These are phyloP conservation scores for Papilio polytes DNA, from an alignment of 1,140 invertebrate species.

Conservation along the genomic window DNA sequence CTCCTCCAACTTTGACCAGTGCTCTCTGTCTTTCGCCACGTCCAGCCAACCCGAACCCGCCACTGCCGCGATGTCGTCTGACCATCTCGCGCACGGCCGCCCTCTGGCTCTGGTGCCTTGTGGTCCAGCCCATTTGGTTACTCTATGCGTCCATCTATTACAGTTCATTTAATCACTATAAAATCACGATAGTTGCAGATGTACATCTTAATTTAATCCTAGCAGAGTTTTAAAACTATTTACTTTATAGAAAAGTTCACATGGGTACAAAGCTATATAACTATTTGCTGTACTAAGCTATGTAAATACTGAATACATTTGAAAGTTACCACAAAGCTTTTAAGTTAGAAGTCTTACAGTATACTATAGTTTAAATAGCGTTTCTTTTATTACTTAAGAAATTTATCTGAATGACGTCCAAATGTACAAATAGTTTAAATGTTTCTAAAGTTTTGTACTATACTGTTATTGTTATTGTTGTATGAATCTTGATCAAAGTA, in stretches of 20 bases:
- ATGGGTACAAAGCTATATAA: neutral
- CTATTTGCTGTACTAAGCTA: neutral
- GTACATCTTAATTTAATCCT: too few relatives aligned
- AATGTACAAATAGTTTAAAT: neutral
- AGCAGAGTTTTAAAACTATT: neutral
- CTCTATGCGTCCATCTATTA: too few relatives aligned
- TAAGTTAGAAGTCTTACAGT: neutral
- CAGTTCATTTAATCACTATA: neutral
- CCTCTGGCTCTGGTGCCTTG: too few relatives aligned
- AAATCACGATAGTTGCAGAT: neutral
- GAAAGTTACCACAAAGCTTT: slow-evolving; percentile 19
- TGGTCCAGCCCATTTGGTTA: too few relatives aligned
- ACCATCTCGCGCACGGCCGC: too few relatives aligned
- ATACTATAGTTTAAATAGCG: neutral
- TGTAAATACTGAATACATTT: slow-evolving; percentile 13
- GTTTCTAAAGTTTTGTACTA: neutral
- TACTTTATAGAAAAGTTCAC: neutral
- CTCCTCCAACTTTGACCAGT: too few relatives aligned
- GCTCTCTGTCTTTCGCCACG: too few relatives aligned
- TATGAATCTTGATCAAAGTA: too few relatives aligned
- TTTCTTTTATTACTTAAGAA: neutral
- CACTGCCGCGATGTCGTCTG: too few relatives aligned
- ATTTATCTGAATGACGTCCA: neutral
- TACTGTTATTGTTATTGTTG: neutral
- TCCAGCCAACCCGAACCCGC: too few relatives aligned